Conservation (phyloP, 2,113 vertebrate species). For the Tetrao urogallus region DNA sequence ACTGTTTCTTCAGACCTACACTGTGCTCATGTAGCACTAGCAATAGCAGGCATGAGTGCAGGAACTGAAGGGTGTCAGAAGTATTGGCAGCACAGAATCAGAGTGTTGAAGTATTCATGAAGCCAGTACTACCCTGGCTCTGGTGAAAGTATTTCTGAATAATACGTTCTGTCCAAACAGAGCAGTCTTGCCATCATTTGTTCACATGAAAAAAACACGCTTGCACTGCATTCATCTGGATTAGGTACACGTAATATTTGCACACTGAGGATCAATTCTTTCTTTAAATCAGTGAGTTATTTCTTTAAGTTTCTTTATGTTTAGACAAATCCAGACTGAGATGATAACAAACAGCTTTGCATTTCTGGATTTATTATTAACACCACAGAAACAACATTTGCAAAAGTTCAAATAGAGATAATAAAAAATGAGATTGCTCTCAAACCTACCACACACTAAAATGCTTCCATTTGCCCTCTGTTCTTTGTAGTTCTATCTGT, state of each 20-base stretch:
- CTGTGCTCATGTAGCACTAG: neutral
- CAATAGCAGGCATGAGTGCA: neutral
- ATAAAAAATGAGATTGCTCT: neutral
- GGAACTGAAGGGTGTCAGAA: slow-evolving; percentile 11
- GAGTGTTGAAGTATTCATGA: neutral
- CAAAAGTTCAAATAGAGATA: neutral
- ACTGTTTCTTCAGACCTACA: neutral
- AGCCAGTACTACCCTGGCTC: neutral
- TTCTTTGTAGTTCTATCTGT: neutral
- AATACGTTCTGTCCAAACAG: neutral
- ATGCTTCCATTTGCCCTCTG: neutral
- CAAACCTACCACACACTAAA: neutral
- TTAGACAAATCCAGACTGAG: neutral
- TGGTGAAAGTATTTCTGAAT: neutral
- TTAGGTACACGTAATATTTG: neutral
- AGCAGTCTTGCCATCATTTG: neutral
- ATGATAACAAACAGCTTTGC: neutral
- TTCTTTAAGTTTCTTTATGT: neutral
- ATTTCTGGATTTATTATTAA: neutral
- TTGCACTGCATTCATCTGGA: neutral
- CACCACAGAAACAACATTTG: neutral
- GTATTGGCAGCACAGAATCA: neutral
- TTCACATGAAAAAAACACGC: neutral
- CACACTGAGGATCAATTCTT: neutral
- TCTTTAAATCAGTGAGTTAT: neutral